A percentile compares a stretch with the other conserved stretches of the same genome.
phyloP scores from a whole-genome alignment of 2,888 invertebrate species.

The Melieria crassipennis region DNA sequence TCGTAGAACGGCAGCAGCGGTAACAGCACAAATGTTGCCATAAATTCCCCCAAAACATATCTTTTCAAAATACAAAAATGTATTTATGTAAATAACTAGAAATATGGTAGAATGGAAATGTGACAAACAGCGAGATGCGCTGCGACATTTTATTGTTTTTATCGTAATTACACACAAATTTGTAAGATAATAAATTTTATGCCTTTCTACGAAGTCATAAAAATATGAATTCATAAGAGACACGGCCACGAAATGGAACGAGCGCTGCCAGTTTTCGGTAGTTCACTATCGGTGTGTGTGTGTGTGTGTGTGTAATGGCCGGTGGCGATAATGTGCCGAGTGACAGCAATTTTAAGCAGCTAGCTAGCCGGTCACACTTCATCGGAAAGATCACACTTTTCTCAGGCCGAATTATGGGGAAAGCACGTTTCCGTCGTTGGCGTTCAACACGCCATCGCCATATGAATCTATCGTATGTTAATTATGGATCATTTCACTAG shows the following conservation, averaged over 20 bases:
- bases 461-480: too few relatives aligned
- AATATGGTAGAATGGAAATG: conserved; percentile 13
- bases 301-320: conserved; percentile 20
- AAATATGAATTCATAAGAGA: conserved; percentile 27
- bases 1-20: neutral
- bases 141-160: conserved; percentile 35
- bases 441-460: too few relatives aligned
- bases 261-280: neutral
- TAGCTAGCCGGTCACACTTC: conserved; percentile 22
- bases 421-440: too few relatives aligned
- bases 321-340: conserved; percentile 21
- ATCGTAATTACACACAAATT: conserved; percentile 38
- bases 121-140: too few relatives aligned
- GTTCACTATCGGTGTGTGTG: neutral
- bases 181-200: conserved; percentile 40
- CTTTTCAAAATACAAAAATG: conserved; percentile 7
- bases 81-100: conserved; percentile 1
- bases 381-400: conserved; percentile 11
- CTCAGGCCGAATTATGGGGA: too few relatives aligned
- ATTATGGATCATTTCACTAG: too few relatives aligned
- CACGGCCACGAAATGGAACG: conserved; percentile 3
- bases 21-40: neutral
- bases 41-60: conserved; percentile 23
- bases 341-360: conserved; percentile 25
- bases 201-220: conserved; percentile 44